These are phyloP conservation scores for Metopolophium dirhodum DNA, from an alignment of 1,140 invertebrate genomes.

Conservation along the genomic window DNA sequence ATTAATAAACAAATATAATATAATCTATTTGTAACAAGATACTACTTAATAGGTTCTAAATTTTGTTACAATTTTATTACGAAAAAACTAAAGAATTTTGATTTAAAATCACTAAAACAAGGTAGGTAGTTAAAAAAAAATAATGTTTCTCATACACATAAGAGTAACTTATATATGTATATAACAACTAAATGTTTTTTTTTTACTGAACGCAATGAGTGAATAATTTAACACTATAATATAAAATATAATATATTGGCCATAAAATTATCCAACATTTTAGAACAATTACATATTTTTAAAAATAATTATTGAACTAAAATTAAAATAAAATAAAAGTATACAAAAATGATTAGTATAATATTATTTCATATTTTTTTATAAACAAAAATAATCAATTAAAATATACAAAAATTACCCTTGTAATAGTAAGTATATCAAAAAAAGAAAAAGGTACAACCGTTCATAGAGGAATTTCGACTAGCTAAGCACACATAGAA, in stretches of 20 bases:
- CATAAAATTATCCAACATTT: background rate
- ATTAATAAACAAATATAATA: background rate
- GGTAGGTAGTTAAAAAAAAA: background rate
- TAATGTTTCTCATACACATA: background rate
- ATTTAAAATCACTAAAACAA: background rate
- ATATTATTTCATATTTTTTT: background rate
- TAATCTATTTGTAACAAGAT: background rate
- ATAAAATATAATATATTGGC: conserved; percentile 20
- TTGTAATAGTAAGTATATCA: background rate
- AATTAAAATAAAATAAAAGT: conserved; percentile 3
- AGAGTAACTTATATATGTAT: conserved; percentile 8
- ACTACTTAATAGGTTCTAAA: background rate
- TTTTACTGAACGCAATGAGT: background rate
- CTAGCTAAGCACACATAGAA: conserved; percentile 21
- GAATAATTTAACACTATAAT: background rate
- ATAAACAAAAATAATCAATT: background rate
- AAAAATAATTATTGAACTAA: background rate
- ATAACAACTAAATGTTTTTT: background rate
- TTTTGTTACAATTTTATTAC: background rate
- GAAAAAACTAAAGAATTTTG: background rate
- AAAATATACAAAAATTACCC: too few relatives aligned
- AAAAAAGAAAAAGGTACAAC: background rate
- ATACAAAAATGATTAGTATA: conserved; percentile 13
- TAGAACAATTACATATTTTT: background rate
- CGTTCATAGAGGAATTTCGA: background rate